Conservation (phyloP, 2,797 vertebrate species). For the Intellagama lesueurii region DNA sequence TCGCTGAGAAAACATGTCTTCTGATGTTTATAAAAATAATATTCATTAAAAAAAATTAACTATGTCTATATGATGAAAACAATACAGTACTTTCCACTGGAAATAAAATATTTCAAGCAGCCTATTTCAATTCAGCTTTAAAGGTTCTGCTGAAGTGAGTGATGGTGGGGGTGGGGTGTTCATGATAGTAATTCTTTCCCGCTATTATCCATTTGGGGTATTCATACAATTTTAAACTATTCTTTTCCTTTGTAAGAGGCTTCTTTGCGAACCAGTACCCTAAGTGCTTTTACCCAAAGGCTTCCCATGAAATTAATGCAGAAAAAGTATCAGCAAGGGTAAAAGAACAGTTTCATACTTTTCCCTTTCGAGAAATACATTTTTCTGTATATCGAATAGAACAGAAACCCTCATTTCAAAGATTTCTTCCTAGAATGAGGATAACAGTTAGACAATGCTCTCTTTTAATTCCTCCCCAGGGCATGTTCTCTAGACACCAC, state of each 20-base stretch:
- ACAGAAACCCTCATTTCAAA: not conserved
- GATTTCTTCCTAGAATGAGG: not conserved
- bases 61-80: conserved; percentile 30
- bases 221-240: conserved; percentile 39
- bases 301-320: not conserved
- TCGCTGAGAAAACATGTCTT: conserved; percentile 65
- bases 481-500: not conserved
- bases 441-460: not conserved
- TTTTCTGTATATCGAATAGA: not conserved
- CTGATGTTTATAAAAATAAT: conserved; percentile 37
- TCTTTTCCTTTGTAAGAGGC: not conserved
- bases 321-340: not conserved
- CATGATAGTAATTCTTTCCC: not conserved
- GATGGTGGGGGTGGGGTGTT: conserved; percentile 20
- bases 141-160: conserved; percentile 5
- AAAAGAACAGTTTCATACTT: not conserved
- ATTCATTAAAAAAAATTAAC: conserved; percentile 50
- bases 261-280: not conserved
- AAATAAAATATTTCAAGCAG: conserved; percentile 39
- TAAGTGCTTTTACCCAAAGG: not conserved
- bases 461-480: not conserved
- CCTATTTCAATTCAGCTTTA: conserved; percentile 27
- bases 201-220: not conserved
- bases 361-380: not conserved
- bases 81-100: conserved; percentile 15